Evolutionary conservation across 2,888 invertebrate species (phyloP), one percentile per base, ranked within the genome.

Genomic region (Monochamus alternatus): DNA sequence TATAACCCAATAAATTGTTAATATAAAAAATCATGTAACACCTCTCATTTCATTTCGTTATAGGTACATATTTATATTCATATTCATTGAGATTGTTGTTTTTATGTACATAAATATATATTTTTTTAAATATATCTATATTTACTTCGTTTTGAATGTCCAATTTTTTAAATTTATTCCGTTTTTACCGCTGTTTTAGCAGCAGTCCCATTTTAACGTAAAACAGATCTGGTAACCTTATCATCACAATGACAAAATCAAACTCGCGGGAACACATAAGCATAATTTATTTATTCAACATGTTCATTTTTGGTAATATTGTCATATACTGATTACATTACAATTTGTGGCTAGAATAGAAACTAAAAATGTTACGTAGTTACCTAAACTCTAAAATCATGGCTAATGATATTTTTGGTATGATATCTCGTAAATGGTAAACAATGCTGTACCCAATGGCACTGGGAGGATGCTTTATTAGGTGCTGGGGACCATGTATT

Each of bases 281-380:
- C 86, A 82, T 85, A 84, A 84, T 84, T 87, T 85, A 85, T 84
- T 86, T 85, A 85, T 85, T 84, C 85, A 86, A 86, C 86, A 85
- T 84, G 84, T 84, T 85, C 83, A 83, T 81, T 82, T 78, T 84
- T 78, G 76, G 86, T 84, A 85, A 87, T 87, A 88, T 88, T 88
- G 88, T 88, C 88, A 87, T 86, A 87, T 86, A 86, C 83, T 87
- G 87, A 87, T 88, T 87, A 87, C 85, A 86, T 87, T 87, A 87
- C 85, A 86, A 76, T 76, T 80, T 76, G 78, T 78, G 77, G 77
- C 77, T 81, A 75, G 78, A 78, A 51, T 76, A 77, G 78, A 76
- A 77, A 71, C 62, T 63, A 63, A 71, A 63, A 63, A 59, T 55
- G n/a, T 55, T 55, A 55, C 51, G n/a, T 64, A 70, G 52, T 68